Evolutionary conservation across 2,888 invertebrate species (phyloP), one percentile per base, ranked within the genome.

Genomic region (Leptopilina drosophilae): DNA sequence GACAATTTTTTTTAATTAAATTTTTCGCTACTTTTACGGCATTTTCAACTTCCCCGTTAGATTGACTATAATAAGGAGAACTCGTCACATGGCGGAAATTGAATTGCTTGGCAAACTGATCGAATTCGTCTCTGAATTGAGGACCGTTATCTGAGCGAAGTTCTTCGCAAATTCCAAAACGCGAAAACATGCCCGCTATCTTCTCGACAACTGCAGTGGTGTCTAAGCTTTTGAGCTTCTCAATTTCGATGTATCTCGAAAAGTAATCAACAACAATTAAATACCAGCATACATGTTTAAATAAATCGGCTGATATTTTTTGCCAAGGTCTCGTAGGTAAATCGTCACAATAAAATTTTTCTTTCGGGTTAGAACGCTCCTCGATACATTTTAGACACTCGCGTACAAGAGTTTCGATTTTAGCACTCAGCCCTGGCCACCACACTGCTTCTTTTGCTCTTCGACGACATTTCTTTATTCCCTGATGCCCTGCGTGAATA

Each of bases 311-410:
- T 8, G 80, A 82, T n/a, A 86, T 77, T 78, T 83, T 84, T 77
- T 86, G 82, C 86, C 85, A 87, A 1, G 86, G 85, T 40, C 84
- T 59, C 0, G n/a, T 59, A 59, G 86, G 83, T 53, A 84, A 85
- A 11, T 79, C 56, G 46, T 84, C 82, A 15, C 59, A 62, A 11
- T 82, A 46, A 42, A 84, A 78, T 12, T 78, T 80, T 77, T 64
- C 42, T 26, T 8, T 64, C 7, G 64, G 53, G 46, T 64, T 77
- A 1, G 5, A 40, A 5, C 49, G 64, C 12, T 83, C 62, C 64
- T 83, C 20, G 2, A 85, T 76, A 75, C 84, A 84, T 5, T 77
- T 75, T 5, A 76, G 78, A 59, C 84, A 84, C 62, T 66, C 64
- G 11, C 73, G 64, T 9, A 84, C 76, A 4, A 82, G 14, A n/a